Conservation (phyloP, 2,888 invertebrate species). For the Keiferia lycopersicella region DNA sequence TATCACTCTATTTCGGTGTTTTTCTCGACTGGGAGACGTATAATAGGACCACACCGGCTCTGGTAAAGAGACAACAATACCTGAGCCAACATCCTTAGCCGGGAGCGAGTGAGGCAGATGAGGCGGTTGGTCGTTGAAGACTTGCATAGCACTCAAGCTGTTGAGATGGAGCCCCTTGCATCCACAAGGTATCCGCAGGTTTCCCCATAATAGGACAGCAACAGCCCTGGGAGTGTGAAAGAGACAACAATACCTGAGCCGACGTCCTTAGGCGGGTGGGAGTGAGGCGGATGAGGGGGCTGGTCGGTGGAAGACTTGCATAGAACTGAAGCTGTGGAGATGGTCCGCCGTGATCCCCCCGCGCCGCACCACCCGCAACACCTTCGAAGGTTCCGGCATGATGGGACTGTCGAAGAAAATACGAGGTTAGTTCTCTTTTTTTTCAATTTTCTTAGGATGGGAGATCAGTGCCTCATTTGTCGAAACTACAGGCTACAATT, state of each 20-base stretch:
- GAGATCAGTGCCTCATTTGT: too few species aligned
- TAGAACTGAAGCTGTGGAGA: conserved; percentile 48
- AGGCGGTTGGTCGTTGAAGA: conserved; percentile 69
- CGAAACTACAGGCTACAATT: too few species aligned
- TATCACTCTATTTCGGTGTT: too few species aligned
- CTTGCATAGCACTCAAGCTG: conserved; percentile 42
- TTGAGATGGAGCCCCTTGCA: too few species aligned
- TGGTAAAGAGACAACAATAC: background rate
- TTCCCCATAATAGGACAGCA: conserved; percentile 27
- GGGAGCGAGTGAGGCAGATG: conserved; percentile 57
- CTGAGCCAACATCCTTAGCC: conserved; percentile 57
- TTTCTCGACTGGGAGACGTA: too few species aligned
- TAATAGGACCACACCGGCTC: too few species aligned
- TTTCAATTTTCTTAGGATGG: background rate
- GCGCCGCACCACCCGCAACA: conserved; percentile 31
- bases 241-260: conserved; percentile 44
- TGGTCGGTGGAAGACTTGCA: conserved; percentile 58
- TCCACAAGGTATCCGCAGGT: too few species aligned
- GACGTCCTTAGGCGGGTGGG: conserved; percentile 59
- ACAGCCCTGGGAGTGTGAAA: too few species aligned
- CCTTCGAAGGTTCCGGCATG: conserved; percentile 59
- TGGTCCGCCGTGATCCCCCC: background rate
- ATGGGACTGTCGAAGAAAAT: conserved; percentile 49
- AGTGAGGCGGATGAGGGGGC: conserved; percentile 63
- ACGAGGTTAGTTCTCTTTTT: background rate